These are phyloP conservation scores for Drosophila anomelani DNA, from an alignment of 2,888 invertebrate species.

Conservation along the genomic window DNA sequence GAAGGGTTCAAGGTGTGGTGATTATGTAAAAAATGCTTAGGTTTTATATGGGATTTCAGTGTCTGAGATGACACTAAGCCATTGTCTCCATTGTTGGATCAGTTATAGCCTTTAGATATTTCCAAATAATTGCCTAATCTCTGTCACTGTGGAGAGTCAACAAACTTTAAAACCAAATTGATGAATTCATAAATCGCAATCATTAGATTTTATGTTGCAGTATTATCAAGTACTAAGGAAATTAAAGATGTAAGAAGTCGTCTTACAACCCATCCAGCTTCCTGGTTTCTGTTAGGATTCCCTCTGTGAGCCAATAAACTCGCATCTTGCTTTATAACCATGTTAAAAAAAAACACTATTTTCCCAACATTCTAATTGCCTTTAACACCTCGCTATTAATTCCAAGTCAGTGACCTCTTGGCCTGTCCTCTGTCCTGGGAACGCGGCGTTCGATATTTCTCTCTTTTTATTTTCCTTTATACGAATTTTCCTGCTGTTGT, in stretches of 20 bases:
- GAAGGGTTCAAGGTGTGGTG: constrained; percentile 38
- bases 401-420: constrained; percentile 52
- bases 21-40: constrained; percentile 36
- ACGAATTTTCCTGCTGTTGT: constrained; percentile 26
- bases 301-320: constrained; percentile 1
- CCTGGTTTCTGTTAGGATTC: neutral
- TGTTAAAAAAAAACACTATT: constrained; percentile 14
- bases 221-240: neutral
- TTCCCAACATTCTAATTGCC: constrained; percentile 40
- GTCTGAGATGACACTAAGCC: constrained; percentile 1
- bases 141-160: neutral
- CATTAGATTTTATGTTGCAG: neutral
- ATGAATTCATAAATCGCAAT: neutral
- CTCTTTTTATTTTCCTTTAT: constrained; percentile 19
- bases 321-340: constrained; percentile 8
- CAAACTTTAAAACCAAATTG: neutral
- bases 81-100: constrained; percentile 14
- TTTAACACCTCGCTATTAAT: constrained; percentile 52
- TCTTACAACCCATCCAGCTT: neutral
- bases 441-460: constrained; percentile 34
- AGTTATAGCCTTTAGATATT: neutral
- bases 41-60: constrained; percentile 12
- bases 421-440: constrained; percentile 41
- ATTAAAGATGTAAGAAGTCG: neutral
- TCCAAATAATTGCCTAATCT: constrained; percentile 1